Evolutionary conservation across 2,888 invertebrate genomes (phyloP).

Genomic region (Ernsta delagoae): DNA sequence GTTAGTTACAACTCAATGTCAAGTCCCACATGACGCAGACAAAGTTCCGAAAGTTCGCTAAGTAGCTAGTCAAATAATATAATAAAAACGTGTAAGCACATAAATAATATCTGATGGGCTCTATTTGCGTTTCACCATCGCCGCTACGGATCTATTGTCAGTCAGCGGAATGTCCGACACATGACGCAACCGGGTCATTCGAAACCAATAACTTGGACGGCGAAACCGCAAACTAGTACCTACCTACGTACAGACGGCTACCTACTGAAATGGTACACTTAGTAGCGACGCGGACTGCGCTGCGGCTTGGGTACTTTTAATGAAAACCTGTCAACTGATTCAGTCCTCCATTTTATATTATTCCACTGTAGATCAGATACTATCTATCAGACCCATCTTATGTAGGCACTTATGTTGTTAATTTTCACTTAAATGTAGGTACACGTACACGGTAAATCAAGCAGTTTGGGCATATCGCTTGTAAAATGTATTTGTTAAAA

Average conservation of each 20-base stretch:
- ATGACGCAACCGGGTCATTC: conserved; percentile 76
- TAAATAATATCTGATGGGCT: conserved; percentile 6
- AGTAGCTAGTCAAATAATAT: neutral
- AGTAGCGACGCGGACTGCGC: conserved; percentile 2
- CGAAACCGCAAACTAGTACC: conserved; percentile 69
- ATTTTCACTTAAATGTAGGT: neutral
- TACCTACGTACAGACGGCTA: conserved; percentile 56
- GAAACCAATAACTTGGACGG: conserved; percentile 72
- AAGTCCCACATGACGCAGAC: no score
- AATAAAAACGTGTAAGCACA: neutral
- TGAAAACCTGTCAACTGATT: neutral
- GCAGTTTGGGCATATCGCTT: no score
- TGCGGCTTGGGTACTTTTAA: conserved; percentile 5
- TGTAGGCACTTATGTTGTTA: neutral
- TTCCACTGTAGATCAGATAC: no score
- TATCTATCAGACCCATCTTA: neutral
- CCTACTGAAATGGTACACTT: conserved; percentile 40
- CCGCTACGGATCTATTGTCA: conserved; percentile 63
- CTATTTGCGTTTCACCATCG: conserved; percentile 56
- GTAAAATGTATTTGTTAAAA: no score
- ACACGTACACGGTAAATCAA: no score
- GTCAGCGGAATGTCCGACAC: conserved; percentile 71
- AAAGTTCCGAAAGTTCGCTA: no score
- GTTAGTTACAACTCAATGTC: no score
- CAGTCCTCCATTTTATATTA: neutral